phyloP scores from a whole-genome alignment of 1,140 invertebrate species.

The Brachionus manjavacas region DNA sequence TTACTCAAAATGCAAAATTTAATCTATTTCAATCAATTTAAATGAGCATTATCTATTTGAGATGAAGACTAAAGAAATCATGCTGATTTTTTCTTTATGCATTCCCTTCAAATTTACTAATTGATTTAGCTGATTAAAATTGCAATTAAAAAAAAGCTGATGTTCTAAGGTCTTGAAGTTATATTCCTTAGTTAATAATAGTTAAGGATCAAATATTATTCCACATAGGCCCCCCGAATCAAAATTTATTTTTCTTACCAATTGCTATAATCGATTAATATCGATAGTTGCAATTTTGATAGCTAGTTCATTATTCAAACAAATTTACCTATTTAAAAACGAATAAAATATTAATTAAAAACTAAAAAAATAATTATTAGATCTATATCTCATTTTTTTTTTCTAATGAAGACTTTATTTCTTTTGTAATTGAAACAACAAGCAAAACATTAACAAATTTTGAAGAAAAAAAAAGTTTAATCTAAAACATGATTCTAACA shows the following conservation, averaged over 20 bases:
- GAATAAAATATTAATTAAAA: slow-evolving; percentile 32
- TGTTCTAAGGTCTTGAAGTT: slow-evolving; percentile 7
- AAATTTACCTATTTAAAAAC: slow-evolving; percentile 27
- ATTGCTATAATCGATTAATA: neutral
- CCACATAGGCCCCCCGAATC: neutral
- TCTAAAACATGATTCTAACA: slow-evolving; percentile 33
- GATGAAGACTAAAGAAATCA: neutral
- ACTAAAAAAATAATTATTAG: slow-evolving; percentile 12
- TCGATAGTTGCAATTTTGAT: neutral
- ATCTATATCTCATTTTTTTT: neutral
- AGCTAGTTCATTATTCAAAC: neutral
- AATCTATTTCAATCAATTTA: slow-evolving; percentile 29
- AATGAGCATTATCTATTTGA: slow-evolving; percentile 11
- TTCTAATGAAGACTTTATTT: slow-evolving; percentile 17
- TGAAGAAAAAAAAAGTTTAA: neutral
- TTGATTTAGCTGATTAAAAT: slow-evolving; percentile 20
- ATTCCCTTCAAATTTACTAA: neutral
- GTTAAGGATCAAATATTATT: neutral
- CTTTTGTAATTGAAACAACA: slow-evolving; percentile 32
- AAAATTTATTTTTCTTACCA: neutral
- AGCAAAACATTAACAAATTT: slow-evolving; percentile 15
- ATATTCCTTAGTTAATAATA: neutral
- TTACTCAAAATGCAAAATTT: neutral
- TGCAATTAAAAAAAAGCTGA: slow-evolving; percentile 25
- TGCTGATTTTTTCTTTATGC: neutral